A percentile compares a stretch with the other conserved stretches of the same genome.
Evolutionary conservation across 2,797 vertebrate genomes (phyloP).

Genomic region (Hippocampus kuda): DNA sequence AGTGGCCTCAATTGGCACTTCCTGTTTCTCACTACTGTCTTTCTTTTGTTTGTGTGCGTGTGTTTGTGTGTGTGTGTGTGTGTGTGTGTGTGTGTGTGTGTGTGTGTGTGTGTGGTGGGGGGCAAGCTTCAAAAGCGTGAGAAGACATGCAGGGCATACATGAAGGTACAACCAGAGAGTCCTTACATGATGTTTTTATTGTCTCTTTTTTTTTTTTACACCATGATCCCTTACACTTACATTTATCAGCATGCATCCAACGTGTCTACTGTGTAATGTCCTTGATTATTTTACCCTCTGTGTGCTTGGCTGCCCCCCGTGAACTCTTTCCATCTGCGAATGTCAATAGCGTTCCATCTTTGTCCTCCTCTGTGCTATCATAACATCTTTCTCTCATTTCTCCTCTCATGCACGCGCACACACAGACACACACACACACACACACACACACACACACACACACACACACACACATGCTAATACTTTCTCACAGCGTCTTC

Average conservation of each 20-base stretch:
- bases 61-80: conserved; percentile 6
- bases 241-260: conserved; percentile 68
- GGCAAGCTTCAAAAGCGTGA: conserved; percentile 99
- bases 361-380: conserved; percentile 33
- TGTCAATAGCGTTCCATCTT: conserved; percentile 17
- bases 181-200: conserved; percentile 43
- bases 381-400: conserved; percentile 33
- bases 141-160: conserved; percentile 99
- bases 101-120: conserved; percentile 19
- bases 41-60: conserved; percentile 38
- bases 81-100: too few species aligned
- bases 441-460: background rate
- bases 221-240: conserved; percentile 47
- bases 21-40: conserved; percentile 38
- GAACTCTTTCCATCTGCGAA: conserved; percentile 38
- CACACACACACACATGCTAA: background rate
- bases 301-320: conserved; percentile 43
- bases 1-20: conserved; percentile 48
- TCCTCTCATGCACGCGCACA: background rate
- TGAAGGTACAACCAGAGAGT: conserved; percentile 84
- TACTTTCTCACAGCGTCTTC: conserved; percentile 19
- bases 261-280: conserved; percentile 29
- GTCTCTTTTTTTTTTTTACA: background rate
- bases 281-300: conserved; percentile 43
- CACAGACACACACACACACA: too few species aligned